Base-by-base conservation (phyloP, 2,888 invertebrate genomes). In the Plagodis pulveraria region DNA sequence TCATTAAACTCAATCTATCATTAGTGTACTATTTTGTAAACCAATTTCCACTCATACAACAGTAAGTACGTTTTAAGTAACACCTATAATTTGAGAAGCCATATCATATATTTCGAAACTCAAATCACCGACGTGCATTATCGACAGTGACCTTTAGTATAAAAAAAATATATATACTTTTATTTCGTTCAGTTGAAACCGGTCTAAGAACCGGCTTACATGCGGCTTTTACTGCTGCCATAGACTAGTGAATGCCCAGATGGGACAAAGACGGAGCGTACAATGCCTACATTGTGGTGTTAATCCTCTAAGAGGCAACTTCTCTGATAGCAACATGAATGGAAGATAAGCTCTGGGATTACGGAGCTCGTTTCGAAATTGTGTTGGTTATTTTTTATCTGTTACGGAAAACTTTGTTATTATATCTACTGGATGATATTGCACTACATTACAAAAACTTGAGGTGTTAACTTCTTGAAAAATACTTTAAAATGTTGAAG, bases 131-230 rank as follows among this genome's bases (percentile, higher is more conserved):
- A 58, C 72, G 73, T 72, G 74, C 72, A 70, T 70, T 75, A 77
- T 73, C 75, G 76, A 65, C 74, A 76, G 73, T 78, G 78, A 78
- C 76, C 78, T 78, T 78, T 76, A 63, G 46, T 61, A 61, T 61
- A 12, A 50, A 53, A 50, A 58, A 56, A 58, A 58, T 45, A 48
- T n/a, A 55, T 55, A 70, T 74, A 73, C 75, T 76, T 74, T 76
- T 76, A 76, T 74, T 74, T 76, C 63, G 74, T 75, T 71, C 74
- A 69, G 66, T 66, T 63, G 63, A 52, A 66, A 70, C 70, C 70
- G 66, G 70, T 70, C 61, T 50, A 45, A 61, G 65, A 67, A 70
- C 66, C 66, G 59, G 69, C 66, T 68, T 66, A 62, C 63, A 66
- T 55, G 58, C 68, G 59, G 66, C 69, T 69, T 65, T 69, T 66